A percentile compares a stretch with the other conserved stretches of the same genome.
Conservation (phyloP, 2,888 invertebrate genomes). For the Osmoderma eremita region DNA sequence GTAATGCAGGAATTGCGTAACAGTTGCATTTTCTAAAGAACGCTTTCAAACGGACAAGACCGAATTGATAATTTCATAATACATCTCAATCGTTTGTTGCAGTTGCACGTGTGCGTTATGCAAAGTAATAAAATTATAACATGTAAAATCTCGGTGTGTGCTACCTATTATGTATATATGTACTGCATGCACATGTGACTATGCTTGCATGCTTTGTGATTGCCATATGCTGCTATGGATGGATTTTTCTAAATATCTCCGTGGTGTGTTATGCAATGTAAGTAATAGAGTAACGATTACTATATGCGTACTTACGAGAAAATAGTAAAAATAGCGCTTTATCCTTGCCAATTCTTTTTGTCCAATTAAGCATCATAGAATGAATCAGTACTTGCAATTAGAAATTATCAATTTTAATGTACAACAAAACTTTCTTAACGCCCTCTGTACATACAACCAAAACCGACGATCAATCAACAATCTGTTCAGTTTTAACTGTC, state of each 20-base stretch:
- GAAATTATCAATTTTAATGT: too few relatives aligned
- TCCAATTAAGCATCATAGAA: too few relatives aligned
- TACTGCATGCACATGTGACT: background rate
- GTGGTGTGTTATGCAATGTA: constrained; percentile 12
- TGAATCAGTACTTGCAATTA: too few relatives aligned
- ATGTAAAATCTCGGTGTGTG: constrained; percentile 20
- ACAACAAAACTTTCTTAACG: too few relatives aligned
- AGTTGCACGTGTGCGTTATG: constrained; percentile 32
- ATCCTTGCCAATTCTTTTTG: too few relatives aligned
- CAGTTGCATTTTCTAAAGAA: constrained; percentile 29
- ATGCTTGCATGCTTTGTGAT: constrained; percentile 5
- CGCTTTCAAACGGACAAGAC: constrained; percentile 21
- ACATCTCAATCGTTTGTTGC: constrained; percentile 29
- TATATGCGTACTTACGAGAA: background rate
- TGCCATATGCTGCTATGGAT: constrained; percentile 19
- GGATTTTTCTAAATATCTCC: constrained; percentile 1
- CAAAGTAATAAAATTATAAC: constrained; percentile 37
- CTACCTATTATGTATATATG: constrained; percentile 3
- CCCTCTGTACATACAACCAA: too few relatives aligned
- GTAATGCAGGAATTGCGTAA: constrained; percentile 20
- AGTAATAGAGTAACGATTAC: constrained; percentile 1
- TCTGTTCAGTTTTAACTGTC: background rate
- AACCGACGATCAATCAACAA: too few relatives aligned
- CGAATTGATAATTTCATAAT: constrained; percentile 38
- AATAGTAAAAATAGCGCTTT: too few relatives aligned